Conservation (phyloP, 2,888 invertebrate genomes). For the Cepaea hortensis region DNA sequence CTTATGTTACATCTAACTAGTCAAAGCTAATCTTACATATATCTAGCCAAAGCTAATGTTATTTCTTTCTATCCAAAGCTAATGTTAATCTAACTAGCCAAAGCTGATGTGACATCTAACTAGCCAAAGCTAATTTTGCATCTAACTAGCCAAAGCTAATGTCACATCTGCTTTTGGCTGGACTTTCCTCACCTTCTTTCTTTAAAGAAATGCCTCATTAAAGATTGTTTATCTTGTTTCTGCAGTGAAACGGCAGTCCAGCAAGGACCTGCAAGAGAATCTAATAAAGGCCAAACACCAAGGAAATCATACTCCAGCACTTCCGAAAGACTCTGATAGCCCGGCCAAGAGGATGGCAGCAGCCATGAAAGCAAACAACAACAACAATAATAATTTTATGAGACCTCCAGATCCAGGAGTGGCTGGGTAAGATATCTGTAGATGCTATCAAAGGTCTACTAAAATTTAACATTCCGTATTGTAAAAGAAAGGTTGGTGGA, state of each 20-base stretch:
- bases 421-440: conserved; percentile 75
- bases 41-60: too few relatives aligned
- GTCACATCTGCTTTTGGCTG: too few relatives aligned
- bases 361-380: conserved; percentile 54
- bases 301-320: conserved; percentile 64
- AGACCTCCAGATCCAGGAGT: conserved; percentile 77
- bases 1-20: too few relatives aligned
- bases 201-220: neutral
- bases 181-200: neutral
- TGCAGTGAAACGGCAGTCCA: conserved; percentile 55
- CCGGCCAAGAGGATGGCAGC: conserved; percentile 53
- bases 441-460: neutral
- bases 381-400: conserved; percentile 74
- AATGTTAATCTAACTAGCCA: too few relatives aligned
- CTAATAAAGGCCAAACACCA: conserved; percentile 44
- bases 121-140: too few relatives aligned
- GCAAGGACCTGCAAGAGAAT: conserved; percentile 53
- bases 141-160: too few relatives aligned
- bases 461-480: neutral
- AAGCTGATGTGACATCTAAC: too few relatives aligned
- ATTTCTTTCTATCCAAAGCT: too few relatives aligned
- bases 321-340: conserved; percentile 67
- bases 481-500: too few relatives aligned
- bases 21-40: too few relatives aligned
- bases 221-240: neutral